Conservation (phyloP, 2,797 vertebrate species). For the Sciurus vulgaris region DNA sequence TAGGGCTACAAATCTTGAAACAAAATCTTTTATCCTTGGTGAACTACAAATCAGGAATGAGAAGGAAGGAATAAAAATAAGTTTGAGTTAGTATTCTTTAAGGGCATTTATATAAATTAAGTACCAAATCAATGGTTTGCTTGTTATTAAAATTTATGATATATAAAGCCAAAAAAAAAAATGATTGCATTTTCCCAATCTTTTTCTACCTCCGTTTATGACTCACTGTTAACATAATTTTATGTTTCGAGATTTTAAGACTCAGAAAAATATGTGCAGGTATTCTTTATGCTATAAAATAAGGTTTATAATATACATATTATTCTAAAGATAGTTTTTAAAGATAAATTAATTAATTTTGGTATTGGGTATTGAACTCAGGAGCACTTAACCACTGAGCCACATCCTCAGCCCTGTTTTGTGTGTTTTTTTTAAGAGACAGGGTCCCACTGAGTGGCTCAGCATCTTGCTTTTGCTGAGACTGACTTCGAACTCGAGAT, state of each 20-base stretch:
- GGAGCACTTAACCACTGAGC: too few species aligned
- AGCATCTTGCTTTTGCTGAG: too few species aligned
- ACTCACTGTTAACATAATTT: not conserved
- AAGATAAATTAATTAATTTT: too few species aligned
- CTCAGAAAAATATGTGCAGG: not conserved
- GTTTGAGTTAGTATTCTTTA: constrained; percentile 7
- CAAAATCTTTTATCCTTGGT: not conserved
- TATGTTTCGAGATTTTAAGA: not conserved
- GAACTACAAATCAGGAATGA: not conserved
- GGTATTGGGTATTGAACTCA: too few species aligned
- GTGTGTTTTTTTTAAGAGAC: too few species aligned
- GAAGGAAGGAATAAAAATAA: not conserved
- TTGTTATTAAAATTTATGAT: not conserved
- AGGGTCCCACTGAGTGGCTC: too few species aligned
- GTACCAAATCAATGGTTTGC: not conserved
- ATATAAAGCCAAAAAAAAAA: not conserved
- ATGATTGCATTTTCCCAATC: not conserved
- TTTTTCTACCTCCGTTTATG: not conserved
- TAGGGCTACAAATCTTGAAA: not conserved
- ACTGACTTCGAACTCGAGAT: too few species aligned
- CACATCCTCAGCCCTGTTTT: too few species aligned
- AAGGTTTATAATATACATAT: not conserved
- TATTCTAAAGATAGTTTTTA: not conserved
- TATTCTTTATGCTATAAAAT: not conserved
- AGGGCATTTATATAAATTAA: constrained; percentile 9